A percentile compares a stretch with the other conserved stretches of the same genome.
These are phyloP conservation scores for Leptinotarsa defecta DNA, from an alignment of 1,140 invertebrate genomes.

Conservation along the genomic window DNA sequence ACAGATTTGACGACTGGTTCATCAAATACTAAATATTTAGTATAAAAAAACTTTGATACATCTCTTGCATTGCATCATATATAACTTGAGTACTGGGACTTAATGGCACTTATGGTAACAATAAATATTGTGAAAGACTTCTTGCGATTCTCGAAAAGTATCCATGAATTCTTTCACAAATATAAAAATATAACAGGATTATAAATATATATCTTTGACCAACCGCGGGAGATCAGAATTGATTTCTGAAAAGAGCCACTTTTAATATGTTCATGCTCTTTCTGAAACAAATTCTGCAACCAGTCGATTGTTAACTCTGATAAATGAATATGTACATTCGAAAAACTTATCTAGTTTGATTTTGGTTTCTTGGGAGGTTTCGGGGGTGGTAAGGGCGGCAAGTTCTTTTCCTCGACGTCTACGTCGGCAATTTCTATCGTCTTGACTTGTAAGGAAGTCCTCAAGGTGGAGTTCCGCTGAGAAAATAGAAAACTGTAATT, in stretches of 20 bases:
- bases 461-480: conserved; percentile 40
- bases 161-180: neutral
- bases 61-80: too few species aligned
- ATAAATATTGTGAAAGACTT: conserved; percentile 11
- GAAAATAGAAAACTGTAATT: conserved; percentile 51
- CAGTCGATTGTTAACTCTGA: too few species aligned
- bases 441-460: conserved; percentile 26
- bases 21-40: too few species aligned
- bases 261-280: neutral
- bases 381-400: conserved; percentile 64
- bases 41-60: too few species aligned
- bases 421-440: conserved; percentile 21
- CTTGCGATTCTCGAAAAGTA: neutral
- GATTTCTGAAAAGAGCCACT: too few species aligned
- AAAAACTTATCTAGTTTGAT: conserved; percentile 1
- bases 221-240: too few species aligned
- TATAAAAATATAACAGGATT: neutral
- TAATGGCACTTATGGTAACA: conserved; percentile 45
- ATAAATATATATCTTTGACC: neutral
- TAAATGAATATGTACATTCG: neutral
- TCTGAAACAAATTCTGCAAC: neutral
- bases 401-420: conserved; percentile 50
- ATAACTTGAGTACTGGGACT: neutral
- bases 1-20: too few species aligned
- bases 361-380: conserved; percentile 59